Evolutionary conservation across 2,888 invertebrate species (phyloP), one percentile per base, ranked within the genome.

Genomic region (Charanyca ferruginea): DNA sequence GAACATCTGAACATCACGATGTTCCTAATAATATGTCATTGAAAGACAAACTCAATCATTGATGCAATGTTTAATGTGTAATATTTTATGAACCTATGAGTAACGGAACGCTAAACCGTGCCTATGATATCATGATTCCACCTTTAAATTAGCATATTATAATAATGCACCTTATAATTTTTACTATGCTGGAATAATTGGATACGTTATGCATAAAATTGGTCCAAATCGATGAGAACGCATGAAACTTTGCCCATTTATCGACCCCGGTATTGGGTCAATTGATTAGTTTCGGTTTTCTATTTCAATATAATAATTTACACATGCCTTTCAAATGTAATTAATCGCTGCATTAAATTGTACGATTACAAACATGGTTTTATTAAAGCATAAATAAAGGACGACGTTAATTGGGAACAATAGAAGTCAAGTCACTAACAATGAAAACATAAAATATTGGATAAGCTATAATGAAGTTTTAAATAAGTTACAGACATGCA

Each of bases 11-110:
- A 53, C 51, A 60, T 69, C 73, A 77, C 79, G 79, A 73, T 54
- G 9, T 47, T 78, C 47, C 44, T 81, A 68, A 68, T 81, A 75
- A 64, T 59, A 66, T 81, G 67, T 64, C 69, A 79, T 81, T 79
- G 69, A 47, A 53, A 66, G 49, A 66, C 65, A 57, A 67, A 68
- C 61, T 67, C 60, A 67, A 72, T 72, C 51, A 48, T 52, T 35
- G 63, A 52, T 55, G 52, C 53, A 53, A 76, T 65, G 48, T 64
- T 67, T 59, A 62, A 63, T 61, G 54, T 59, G 48, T 63, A 64
- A 66, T 79, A 72, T 53, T 49, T 63, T 65, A 73, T 52, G 48
- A 52, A 20, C 42, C 9, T 20, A 55, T 77, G 63, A 76, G 47
- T 61, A 71, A 77, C 23, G 5, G 8, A 59, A 51, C 41, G 35